Conservation (phyloP, 2,797 vertebrate genomes). For the Martes flavigula region DNA sequence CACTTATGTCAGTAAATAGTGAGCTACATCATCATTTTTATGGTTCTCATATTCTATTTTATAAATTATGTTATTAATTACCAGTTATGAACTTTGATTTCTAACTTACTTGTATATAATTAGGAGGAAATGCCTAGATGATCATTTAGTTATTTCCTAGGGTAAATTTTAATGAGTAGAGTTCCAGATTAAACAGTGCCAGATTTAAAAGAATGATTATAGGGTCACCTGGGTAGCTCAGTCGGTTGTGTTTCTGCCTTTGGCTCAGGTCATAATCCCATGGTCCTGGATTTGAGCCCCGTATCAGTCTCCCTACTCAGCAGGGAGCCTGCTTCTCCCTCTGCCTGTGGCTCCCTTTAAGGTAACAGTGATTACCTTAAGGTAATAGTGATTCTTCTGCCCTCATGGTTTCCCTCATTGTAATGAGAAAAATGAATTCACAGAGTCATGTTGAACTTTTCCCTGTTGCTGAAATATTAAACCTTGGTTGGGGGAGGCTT, state of each 20-base stretch:
- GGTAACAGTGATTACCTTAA: neutral
- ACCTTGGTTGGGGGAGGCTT: neutral
- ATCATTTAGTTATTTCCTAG: neutral
- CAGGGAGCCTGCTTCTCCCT: neutral
- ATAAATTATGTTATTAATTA: conserved; percentile 13
- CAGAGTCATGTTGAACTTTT: neutral
- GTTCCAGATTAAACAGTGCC: neutral
- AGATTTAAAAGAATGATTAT: neutral
- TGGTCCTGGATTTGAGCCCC: neutral
- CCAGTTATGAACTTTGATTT: neutral
- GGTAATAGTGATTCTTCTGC: neutral
- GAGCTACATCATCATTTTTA: neutral
- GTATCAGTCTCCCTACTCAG: neutral
- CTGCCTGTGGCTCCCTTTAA: neutral
- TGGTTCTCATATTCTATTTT: neutral
- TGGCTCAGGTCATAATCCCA: neutral
- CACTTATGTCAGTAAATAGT: neutral
- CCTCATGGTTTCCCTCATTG: neutral
- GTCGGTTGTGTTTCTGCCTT: neutral
- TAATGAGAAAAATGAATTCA: neutral
- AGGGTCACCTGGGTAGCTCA: neutral
- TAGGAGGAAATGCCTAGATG: conserved; percentile 6
- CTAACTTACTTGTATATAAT: neutral
- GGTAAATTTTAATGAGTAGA: neutral
- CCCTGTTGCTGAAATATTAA: neutral